Evolutionary conservation across 53 echinoderm and acorn worm species (phyloP).

Genomic region (Luidia sarsii): DNA sequence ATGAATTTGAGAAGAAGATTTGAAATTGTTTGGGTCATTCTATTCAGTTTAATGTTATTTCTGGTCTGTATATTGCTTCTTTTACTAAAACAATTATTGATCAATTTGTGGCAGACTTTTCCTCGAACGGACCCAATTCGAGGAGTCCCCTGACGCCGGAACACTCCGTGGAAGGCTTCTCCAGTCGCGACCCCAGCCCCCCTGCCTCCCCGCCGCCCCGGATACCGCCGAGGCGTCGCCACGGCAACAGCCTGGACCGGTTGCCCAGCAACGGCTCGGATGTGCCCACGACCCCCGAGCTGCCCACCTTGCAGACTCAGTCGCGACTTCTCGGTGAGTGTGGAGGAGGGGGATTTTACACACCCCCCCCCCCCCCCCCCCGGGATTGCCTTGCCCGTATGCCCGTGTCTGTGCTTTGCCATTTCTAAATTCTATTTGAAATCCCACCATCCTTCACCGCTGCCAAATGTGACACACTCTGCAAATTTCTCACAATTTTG

Average conservation of each 20-base stretch:
- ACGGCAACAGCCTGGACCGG: conserved; percentile 60
- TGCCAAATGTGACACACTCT: no score
- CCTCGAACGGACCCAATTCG: conserved; percentile 56
- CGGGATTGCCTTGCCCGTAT: background rate
- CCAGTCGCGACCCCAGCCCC: conserved; percentile 68
- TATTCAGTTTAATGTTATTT: no score
- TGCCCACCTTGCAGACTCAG: conserved; percentile 20
- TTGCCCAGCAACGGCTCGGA: conserved; percentile 66
- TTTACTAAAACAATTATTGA: no score
- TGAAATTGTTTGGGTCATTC: no score
- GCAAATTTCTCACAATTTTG: no score
- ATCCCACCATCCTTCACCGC: no score
- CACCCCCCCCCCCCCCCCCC: no score
- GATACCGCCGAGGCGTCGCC: conserved; percentile 70
- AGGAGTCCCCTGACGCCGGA: conserved; percentile 74
- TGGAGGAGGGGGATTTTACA: no score
- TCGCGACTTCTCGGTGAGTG: conserved; percentile 14
- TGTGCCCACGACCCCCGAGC: conserved; percentile 8
- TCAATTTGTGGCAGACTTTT: conserved; percentile 18
- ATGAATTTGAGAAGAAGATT: no score
- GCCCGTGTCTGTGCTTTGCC: no score
- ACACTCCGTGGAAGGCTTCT: conserved; percentile 67
- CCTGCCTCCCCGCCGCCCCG: conserved; percentile 70
- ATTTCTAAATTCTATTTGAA: no score
- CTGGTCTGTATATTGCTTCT: no score